Conservation (phyloP, 2,113 vertebrate genomes). For the Charadrius vociferus region DNA sequence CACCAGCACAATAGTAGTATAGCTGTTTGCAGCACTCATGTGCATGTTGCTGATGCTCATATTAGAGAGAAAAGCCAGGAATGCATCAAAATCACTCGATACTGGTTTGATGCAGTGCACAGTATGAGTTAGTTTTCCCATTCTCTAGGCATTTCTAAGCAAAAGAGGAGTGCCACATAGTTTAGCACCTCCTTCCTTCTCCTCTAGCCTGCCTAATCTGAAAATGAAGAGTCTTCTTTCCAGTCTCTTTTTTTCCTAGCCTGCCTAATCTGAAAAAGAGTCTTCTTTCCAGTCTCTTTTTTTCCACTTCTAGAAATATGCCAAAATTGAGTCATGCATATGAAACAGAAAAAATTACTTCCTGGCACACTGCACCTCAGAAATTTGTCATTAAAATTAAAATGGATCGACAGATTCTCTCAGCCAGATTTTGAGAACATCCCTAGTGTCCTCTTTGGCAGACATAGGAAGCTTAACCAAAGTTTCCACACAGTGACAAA, state of each 20-base stretch:
- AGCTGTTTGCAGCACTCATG: neutral
- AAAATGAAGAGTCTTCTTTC: neutral
- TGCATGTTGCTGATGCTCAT: neutral
- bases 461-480: neutral
- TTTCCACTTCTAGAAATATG: neutral
- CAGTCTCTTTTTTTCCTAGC: neutral
- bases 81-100: fast-evolving
- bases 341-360: neutral
- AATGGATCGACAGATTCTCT: neutral
- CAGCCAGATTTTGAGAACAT: neutral
- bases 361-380: neutral
- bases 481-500: neutral
- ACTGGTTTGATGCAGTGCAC: neutral
- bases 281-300: neutral
- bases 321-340: neutral
- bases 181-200: neutral
- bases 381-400: neutral
- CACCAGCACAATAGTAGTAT: fast-evolving
- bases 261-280: neutral
- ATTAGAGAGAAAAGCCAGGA: neutral
- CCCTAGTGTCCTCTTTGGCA: neutral
- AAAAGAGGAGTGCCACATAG: neutral
- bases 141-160: neutral
- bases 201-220: neutral
- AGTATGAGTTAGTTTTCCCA: neutral